Conservation (phyloP, 1,140 invertebrate genomes). For the Drosophila simulans region DNA sequence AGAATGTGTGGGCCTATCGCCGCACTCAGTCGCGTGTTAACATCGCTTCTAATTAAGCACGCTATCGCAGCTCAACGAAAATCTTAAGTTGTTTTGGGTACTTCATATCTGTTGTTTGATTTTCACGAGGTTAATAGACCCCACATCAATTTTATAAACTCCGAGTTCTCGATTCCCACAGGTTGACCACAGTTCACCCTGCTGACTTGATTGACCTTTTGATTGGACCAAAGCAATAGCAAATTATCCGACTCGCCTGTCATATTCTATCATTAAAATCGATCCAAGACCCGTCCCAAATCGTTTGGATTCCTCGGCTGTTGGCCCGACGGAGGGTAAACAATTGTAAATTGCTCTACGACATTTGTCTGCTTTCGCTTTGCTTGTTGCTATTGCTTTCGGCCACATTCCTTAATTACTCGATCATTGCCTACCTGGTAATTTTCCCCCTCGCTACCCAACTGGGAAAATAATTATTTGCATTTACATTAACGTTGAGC, state of each 20-base stretch:
- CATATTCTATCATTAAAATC: conserved; percentile 34
- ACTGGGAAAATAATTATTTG: conserved; percentile 51
- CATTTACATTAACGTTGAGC: conserved; percentile 42
- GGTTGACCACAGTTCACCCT: conserved; percentile 1
- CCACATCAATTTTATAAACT: conserved; percentile 12
- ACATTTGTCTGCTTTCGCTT: conserved; percentile 43
- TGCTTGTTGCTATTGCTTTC: conserved; percentile 25
- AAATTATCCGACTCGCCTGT: conserved; percentile 54
- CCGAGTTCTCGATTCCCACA: not conserved
- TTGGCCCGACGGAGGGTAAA: conserved; percentile 46
- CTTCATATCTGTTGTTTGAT: not conserved
- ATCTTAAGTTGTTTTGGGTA: not conserved
- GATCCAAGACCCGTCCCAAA: conserved; percentile 22
- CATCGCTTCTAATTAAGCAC: conserved; percentile 66
- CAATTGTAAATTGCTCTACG: conserved; percentile 59
- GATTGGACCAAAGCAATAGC: conserved; percentile 50
- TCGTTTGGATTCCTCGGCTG: conserved; percentile 15
- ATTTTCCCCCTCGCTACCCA: not conserved
- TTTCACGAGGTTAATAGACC: conserved; percentile 3
- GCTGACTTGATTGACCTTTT: conserved; percentile 38
- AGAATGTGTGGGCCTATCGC: conserved; percentile 13
- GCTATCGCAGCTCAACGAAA: conserved; percentile 3
- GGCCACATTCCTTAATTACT: conserved; percentile 62
- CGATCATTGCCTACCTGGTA: conserved; percentile 34
- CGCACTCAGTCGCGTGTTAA: conserved; percentile 62